Evolutionary conservation across 2,797 vertebrate genomes (phyloP).

Genomic region (Mionectes olivaceus): DNA sequence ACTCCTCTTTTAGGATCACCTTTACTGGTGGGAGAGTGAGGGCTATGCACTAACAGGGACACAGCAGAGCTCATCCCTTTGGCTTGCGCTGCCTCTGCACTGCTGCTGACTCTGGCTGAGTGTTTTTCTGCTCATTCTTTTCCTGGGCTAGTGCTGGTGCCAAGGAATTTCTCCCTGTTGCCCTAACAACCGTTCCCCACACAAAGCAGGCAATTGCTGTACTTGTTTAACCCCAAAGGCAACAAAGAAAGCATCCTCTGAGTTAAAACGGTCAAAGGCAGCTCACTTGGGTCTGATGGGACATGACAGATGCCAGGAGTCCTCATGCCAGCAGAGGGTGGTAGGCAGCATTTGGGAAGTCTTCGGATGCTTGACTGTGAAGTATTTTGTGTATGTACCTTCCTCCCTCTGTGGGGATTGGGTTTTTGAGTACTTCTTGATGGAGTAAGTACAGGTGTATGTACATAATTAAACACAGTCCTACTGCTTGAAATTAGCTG

Average conservation of each 20-base stretch:
- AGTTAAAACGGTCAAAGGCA: background rate
- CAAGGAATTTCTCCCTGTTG: conserved; percentile 41
- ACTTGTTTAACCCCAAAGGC: background rate
- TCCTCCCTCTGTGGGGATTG: background rate
- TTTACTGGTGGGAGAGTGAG: background rate
- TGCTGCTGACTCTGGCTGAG: background rate
- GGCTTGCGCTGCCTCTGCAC: background rate
- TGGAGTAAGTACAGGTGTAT: background rate
- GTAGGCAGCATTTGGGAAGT: background rate
- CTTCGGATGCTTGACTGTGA: background rate
- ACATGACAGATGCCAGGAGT: background rate
- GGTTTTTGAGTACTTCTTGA: background rate
- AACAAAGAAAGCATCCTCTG: background rate
- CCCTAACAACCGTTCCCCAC: background rate
- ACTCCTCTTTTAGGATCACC: background rate
- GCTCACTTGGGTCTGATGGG: background rate
- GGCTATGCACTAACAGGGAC: background rate
- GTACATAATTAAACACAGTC: background rate
- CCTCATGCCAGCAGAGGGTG: background rate
- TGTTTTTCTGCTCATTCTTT: conserved; percentile 27
- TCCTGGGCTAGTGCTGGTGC: background rate
- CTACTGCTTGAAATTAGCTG: background rate
- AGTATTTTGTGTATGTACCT: background rate
- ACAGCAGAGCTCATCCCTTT: background rate
- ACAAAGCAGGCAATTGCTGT: background rate